These are phyloP conservation scores for Sitobion miscanthi DNA, from an alignment of 1,140 invertebrate species.

Conservation along the genomic window DNA sequence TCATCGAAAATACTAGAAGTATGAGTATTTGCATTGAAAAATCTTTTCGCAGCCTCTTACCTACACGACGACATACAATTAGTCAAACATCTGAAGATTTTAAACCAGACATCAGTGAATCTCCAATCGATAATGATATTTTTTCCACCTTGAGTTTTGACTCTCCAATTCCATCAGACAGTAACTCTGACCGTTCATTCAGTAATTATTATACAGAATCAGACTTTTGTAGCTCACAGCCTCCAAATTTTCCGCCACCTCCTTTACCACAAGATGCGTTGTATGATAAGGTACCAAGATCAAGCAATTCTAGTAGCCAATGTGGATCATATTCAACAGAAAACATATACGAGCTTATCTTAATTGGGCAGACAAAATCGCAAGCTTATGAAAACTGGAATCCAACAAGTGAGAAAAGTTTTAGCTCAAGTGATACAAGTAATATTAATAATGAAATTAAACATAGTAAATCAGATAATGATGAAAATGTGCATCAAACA, in stretches of 20 bases:
- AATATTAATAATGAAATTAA: slow-evolving; percentile 46
- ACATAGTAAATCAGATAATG: background rate
- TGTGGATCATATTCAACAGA: slow-evolving; percentile 58
- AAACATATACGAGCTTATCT: slow-evolving; percentile 62
- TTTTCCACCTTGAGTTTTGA: slow-evolving; percentile 63
- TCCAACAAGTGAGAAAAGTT: slow-evolving; percentile 60
- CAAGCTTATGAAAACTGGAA: slow-evolving; percentile 56
- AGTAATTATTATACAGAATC: slow-evolving; percentile 60
- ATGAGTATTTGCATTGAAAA: slow-evolving; percentile 59
- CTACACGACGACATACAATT: slow-evolving; percentile 38
- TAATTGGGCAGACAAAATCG: slow-evolving; percentile 57
- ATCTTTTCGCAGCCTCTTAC: slow-evolving; percentile 39
- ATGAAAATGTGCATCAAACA: background rate
- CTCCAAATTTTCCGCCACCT: slow-evolving; percentile 68
- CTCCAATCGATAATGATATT: slow-evolving; percentile 65
- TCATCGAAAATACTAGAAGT: slow-evolving; percentile 60
- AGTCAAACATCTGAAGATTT: slow-evolving; percentile 61
- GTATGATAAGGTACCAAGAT: slow-evolving; percentile 66
- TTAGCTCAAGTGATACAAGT: slow-evolving; percentile 47
- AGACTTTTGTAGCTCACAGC: slow-evolving; percentile 64
- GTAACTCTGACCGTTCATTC: slow-evolving; percentile 58
- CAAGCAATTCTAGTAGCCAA: slow-evolving; percentile 62
- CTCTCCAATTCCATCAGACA: slow-evolving; percentile 58
- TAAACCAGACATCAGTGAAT: slow-evolving; percentile 63
- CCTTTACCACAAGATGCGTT: slow-evolving; percentile 68